Conservation (phyloP, 2,888 invertebrate species). For the Drosophila buzzatii region DNA sequence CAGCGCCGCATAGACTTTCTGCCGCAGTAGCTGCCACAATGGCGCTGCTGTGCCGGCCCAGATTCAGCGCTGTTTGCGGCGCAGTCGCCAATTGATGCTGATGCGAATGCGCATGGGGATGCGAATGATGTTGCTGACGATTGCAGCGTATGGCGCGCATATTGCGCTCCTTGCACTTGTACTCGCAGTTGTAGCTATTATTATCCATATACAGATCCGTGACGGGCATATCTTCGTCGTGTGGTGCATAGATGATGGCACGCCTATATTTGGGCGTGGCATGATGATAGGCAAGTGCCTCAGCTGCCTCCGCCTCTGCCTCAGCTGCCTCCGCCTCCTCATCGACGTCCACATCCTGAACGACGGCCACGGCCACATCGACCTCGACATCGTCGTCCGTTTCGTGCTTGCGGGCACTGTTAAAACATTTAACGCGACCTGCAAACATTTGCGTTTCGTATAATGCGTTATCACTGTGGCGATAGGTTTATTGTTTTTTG, state of each 20-base stretch:
- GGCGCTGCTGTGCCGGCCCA: constrained; percentile 70
- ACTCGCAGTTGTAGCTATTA: constrained; percentile 80
- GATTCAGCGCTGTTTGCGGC: constrained; percentile 76
- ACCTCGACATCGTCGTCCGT: constrained; percentile 55
- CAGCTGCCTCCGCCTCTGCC: not conserved
- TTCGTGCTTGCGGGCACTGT: constrained; percentile 66
- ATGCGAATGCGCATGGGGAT: constrained; percentile 52
- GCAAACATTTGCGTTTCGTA: constrained; percentile 84
- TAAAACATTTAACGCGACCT: constrained; percentile 82
- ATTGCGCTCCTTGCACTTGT: constrained; percentile 82
- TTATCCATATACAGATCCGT: constrained; percentile 64
- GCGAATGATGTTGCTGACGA: constrained; percentile 69
- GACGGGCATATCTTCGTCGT: constrained; percentile 43
- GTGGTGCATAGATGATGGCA: constrained; percentile 67
- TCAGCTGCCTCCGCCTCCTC: constrained; percentile 24
- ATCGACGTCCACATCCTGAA: constrained; percentile 56
- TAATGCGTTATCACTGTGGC: constrained; percentile 80
- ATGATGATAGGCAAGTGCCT: constrained; percentile 55
- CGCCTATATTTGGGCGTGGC: constrained; percentile 61
- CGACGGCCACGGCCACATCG: constrained; percentile 50
- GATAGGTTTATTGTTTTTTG: constrained; percentile 29
- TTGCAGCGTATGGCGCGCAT: constrained; percentile 82
- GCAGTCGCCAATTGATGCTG: constrained; percentile 62
- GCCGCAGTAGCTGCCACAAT: constrained; percentile 51
- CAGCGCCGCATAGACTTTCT: constrained; percentile 70